Evolutionary conservation across 2,797 vertebrate genomes (phyloP).

Genomic region (Scomberomorus guttatus): DNA sequence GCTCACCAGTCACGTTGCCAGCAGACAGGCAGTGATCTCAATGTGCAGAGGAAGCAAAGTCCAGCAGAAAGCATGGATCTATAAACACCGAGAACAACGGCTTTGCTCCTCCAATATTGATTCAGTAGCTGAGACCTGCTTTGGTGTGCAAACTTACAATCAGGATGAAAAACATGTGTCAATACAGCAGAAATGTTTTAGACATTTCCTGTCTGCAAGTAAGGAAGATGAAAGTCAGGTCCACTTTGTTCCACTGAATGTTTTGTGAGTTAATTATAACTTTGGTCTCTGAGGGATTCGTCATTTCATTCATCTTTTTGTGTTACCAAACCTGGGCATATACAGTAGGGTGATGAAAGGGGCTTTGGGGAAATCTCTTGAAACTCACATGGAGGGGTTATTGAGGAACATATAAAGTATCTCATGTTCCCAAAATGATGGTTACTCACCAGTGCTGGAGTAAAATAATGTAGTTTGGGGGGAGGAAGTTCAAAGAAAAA

Average conservation of each 20-base stretch:
- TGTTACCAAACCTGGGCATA: too few relatives aligned
- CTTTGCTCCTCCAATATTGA: conserved; percentile 81
- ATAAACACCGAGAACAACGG: conserved; percentile 80
- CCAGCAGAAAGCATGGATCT: conserved; percentile 76
- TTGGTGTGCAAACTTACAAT: conserved; percentile 79
- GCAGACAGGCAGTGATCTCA: conserved; percentile 77
- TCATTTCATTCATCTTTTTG: not conserved
- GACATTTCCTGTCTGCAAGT: conserved; percentile 63
- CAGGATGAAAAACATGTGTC: conserved; percentile 71
- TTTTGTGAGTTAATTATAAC: not conserved
- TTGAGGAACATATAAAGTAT: too few relatives aligned
- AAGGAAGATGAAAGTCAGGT: conserved; percentile 53
- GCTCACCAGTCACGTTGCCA: conserved; percentile 68
- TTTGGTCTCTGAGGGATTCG: conserved; percentile 11
- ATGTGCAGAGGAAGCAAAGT: conserved; percentile 80
- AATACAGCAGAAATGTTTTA: conserved; percentile 69
- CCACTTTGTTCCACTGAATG: conserved; percentile 26
- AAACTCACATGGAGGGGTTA: too few relatives aligned
- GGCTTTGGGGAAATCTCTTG: too few relatives aligned
- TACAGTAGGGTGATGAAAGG: too few relatives aligned
- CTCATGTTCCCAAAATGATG: too few relatives aligned
- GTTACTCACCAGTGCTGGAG: too few relatives aligned
- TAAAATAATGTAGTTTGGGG: too few relatives aligned
- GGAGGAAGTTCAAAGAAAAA: too few relatives aligned
- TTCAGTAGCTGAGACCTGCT: conserved; percentile 78